Evolutionary conservation across 2,888 invertebrate species (phyloP), one percentile per base, ranked within the genome.

Genomic region (Sycophila texana): DNA sequence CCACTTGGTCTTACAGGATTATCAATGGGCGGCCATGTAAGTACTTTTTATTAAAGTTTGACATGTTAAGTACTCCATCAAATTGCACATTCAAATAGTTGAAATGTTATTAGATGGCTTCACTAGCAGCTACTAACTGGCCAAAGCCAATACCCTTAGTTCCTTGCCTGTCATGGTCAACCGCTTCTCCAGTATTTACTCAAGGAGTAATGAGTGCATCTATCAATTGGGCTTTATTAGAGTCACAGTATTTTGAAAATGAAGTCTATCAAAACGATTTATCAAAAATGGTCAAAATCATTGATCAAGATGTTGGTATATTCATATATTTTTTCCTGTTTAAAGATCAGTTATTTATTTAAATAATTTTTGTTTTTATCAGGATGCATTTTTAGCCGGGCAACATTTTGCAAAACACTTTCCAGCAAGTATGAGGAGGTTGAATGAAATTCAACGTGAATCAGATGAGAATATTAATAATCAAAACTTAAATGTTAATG

Each of bases 11-110:
- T 99, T 74, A 97, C 98, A 49, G 99, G 99, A 13, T 93, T 99
- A 75, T 99, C 99, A 47, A 98, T 99, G 98, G 99, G 99, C 78
- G 99, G 99, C 77, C 98, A 98, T 92, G 98, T 98, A 91, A 93
- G 96, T 93, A 81, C 60, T 22, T 10, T 51, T 49, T 60, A 39
- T 65, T 63, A 51, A 26, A 65, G 1, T 39, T 39, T 7, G 1
- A 39, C 10, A 10, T 39, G 5, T 39, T 0, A 39, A 39, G 7
- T 39, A 10, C 10, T 39, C 39, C 10, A 10, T 39, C 10, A 39
- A 7, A 4, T 39, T 39, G 39, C 10, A 39, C 10, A 39, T 39
- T 39, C 10, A 39, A 39, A 39, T 39, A 39, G 39, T 39, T 7
- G 10, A 39, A 39, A 39, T 39, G 10, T 10, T 39, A 10, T 39